Conservation (phyloP, 1,140 invertebrate genomes). For the Zaprionus ornatus region DNA sequence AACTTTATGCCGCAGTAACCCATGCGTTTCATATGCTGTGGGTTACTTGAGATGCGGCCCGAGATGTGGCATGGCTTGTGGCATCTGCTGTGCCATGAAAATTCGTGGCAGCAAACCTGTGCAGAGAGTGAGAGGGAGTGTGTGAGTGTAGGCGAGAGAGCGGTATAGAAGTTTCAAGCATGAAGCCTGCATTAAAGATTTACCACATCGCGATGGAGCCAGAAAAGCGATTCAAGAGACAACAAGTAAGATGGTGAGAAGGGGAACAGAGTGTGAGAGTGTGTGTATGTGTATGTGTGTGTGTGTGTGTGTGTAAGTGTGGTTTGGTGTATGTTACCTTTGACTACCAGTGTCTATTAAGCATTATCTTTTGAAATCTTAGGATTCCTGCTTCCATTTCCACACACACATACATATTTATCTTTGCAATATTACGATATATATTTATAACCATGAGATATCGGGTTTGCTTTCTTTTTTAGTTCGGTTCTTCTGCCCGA, state of each 20-base stretch:
- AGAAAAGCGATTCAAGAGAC: not conserved
- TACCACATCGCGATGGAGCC: not conserved
- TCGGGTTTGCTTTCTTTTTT: too few species aligned
- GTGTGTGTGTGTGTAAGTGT: not conserved
- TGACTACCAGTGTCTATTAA: not conserved
- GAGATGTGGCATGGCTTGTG: not conserved
- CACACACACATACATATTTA: too few species aligned
- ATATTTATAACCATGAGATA: too few species aligned
- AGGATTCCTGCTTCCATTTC: too few species aligned
- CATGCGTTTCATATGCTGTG: not conserved
- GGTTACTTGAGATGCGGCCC: not conserved
- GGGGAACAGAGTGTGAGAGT: too few species aligned
- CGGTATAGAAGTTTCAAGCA: not conserved
- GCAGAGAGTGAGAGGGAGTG: not conserved
- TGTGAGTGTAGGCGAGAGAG: not conserved
- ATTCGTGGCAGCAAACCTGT: not conserved
- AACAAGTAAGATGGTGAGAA: not conserved
- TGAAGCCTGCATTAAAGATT: not conserved
- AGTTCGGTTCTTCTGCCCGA: too few species aligned
- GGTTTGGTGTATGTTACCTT: not conserved
- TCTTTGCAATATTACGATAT: too few species aligned
- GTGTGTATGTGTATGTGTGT: too few species aligned
- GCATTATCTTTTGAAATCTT: too few species aligned
- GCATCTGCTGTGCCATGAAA: not conserved
- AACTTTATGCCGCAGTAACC: conserved; percentile 13